Evolutionary conservation across 2,113 vertebrate genomes (phyloP).

Genomic region (Callionymus lyra): DNA sequence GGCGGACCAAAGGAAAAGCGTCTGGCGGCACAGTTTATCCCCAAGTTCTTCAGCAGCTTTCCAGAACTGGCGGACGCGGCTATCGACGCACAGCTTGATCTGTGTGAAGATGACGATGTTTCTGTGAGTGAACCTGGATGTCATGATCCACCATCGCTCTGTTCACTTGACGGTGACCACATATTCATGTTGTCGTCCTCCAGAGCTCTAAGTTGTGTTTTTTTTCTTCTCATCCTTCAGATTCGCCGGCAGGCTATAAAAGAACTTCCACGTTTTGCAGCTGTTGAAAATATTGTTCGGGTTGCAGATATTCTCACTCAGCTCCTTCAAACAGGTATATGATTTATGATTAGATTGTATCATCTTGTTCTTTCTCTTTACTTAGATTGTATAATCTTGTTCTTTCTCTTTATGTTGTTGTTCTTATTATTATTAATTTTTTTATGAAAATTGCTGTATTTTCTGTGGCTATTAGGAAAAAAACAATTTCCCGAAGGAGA

Average conservation of each 20-base stretch:
- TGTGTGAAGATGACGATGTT: constrained; percentile 97
- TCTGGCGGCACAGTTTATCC: constrained; percentile 95
- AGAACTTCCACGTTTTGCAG: constrained; percentile 91
- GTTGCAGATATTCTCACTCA: constrained; percentile 95
- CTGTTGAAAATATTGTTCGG: constrained; percentile 88
- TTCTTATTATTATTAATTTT: too few species aligned
- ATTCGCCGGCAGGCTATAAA: constrained; percentile 95
- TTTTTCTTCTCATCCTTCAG: constrained; percentile 53
- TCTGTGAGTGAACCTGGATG: constrained; percentile 72
- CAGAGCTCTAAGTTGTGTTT: neutral
- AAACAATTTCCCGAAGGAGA: too few species aligned
- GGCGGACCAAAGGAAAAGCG: constrained; percentile 96
- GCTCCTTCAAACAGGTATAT: constrained; percentile 89
- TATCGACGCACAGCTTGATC: constrained; percentile 94
- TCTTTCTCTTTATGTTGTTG: too few species aligned
- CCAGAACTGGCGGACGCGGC: constrained; percentile 90
- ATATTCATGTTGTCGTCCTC: too few species aligned
- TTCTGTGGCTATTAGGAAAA: too few species aligned
- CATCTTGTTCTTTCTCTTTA: too few species aligned
- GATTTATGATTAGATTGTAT: too few species aligned
- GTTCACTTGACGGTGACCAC: too few species aligned
- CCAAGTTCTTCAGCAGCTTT: constrained; percentile 96
- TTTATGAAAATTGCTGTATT: too few species aligned
- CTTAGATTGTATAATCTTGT: neutral
- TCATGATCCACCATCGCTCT: neutral